Conservation (phyloP, 2,113 vertebrate species). For the Sterna hirundo region DNA sequence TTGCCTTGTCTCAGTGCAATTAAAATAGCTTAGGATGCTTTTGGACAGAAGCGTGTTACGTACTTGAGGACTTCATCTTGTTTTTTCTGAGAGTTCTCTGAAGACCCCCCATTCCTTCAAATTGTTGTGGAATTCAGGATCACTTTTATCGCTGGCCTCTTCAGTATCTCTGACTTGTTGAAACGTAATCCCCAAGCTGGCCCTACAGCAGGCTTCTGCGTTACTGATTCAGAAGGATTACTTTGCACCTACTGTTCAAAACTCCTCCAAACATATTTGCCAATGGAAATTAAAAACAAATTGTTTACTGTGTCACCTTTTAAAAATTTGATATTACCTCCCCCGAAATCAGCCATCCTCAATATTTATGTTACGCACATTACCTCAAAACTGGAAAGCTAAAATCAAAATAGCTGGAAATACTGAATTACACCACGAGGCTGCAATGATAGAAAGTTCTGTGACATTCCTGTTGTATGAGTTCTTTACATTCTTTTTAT, state of each 20-base stretch:
- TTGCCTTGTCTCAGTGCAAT: background rate
- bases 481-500: background rate
- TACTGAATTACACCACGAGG: background rate
- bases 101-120: background rate
- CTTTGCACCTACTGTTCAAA: background rate
- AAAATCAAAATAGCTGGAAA: background rate
- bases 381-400: background rate
- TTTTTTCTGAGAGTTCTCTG: background rate
- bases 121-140: background rate
- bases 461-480: background rate
- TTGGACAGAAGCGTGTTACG: background rate
- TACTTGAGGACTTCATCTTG: background rate
- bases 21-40: background rate
- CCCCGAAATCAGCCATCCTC: background rate
- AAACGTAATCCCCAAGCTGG: background rate
- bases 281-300: background rate
- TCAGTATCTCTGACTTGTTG: background rate
- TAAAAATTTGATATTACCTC: background rate
- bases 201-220: background rate
- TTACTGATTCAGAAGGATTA: background rate
- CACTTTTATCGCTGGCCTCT: background rate
- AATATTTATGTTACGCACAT: background rate
- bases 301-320: background rate
- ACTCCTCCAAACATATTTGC: background rate
- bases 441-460: background rate